These are phyloP conservation scores for Craterocephalus amniculus DNA, from an alignment of 2,797 vertebrate species.

Conservation along the genomic window DNA sequence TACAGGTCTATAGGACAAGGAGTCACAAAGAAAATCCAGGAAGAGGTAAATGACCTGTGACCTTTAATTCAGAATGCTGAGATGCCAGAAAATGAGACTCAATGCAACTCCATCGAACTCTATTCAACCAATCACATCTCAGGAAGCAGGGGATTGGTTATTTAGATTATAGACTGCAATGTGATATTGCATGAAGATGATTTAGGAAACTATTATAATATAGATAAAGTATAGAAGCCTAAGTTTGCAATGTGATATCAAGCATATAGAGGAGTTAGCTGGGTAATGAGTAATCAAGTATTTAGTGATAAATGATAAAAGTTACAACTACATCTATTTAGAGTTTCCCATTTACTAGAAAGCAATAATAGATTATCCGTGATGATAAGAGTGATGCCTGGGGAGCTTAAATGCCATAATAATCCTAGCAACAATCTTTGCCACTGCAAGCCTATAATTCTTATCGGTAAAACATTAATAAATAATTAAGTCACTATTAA, in stretches of 20 bases:
- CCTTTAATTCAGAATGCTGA: constrained; percentile 57
- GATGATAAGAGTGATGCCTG: neutral
- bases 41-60: constrained; percentile 49
- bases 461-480: neutral
- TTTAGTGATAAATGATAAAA: neutral
- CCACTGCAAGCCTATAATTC: neutral
- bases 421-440: neutral
- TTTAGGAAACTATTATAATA: constrained; percentile 38
- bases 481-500: constrained; percentile 3
- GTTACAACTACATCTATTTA: neutral
- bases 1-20: constrained; percentile 40
- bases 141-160: constrained; percentile 25
- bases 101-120: constrained; percentile 24
- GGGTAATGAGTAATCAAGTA: neutral
- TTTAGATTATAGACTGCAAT: constrained; percentile 62
- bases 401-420: neutral
- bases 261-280: constrained; percentile 26
- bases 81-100: constrained; percentile 56
- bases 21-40: constrained; percentile 35
- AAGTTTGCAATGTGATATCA: constrained; percentile 50
- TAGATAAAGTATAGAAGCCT: constrained; percentile 34
- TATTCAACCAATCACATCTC: constrained; percentile 19
- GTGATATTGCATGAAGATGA: constrained; percentile 46
- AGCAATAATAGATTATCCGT: neutral
- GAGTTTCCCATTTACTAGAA: constrained; percentile 2